A percentile compares a stretch with the other conserved stretches of the same genome.
phyloP scores from a whole-genome alignment of 2,113 vertebrate species.

The Dicaeum eximium region DNA sequence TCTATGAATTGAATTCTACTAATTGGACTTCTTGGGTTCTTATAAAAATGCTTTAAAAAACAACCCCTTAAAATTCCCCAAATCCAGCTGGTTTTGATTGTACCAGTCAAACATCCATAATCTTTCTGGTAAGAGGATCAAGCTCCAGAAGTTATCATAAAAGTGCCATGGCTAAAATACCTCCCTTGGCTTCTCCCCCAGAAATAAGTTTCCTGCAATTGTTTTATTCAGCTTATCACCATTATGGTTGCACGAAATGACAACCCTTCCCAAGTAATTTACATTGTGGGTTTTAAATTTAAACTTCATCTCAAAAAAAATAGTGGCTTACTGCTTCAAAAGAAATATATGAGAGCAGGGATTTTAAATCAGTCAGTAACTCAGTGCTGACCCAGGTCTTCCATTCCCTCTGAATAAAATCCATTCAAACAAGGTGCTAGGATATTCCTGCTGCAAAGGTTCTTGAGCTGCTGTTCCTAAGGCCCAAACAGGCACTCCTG shows the following conservation, averaged over 20 bases:
- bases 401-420: background rate
- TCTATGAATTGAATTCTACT: slow-evolving; percentile 22
- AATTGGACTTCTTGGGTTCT: slow-evolving; percentile 46
- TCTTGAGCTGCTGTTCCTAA: background rate
- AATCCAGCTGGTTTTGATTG: slow-evolving; percentile 17
- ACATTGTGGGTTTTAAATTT: background rate
- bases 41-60: background rate
- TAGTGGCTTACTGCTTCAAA: background rate
- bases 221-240: background rate
- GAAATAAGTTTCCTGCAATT: background rate
- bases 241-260: background rate
- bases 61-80: background rate
- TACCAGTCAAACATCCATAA: background rate
- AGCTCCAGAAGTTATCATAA: background rate
- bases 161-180: background rate
- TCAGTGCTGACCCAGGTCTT: background rate
- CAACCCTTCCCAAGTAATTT: background rate
- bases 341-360: background rate
- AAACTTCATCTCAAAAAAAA: background rate
- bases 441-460: background rate
- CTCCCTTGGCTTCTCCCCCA: background rate
- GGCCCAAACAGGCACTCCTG: background rate
- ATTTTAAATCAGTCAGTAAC: background rate
- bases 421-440: background rate
- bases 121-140: background rate